Evolutionary conservation across 2,888 invertebrate genomes (phyloP), one percentile per base, ranked within the genome.

Genomic region (Sarcophaga subvicina): DNA sequence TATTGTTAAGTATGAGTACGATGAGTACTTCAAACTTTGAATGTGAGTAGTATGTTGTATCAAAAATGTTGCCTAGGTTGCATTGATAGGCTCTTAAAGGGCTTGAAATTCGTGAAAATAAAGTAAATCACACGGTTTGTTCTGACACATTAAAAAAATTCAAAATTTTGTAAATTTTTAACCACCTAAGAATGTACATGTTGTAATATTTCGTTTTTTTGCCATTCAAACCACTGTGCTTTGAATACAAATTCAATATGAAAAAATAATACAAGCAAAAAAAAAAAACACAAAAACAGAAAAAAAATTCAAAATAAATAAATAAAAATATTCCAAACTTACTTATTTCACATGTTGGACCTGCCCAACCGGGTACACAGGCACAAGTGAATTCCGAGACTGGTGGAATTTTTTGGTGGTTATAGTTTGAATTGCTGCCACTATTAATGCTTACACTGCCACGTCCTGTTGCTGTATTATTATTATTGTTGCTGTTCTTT

Each of bases 351-450:
- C 98, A 98, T 88, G 96, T 96, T 83, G 96, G 94, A 85, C 98
- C 98, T 72, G 96, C 95, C 96, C 97, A 98, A 91, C 98, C 98
- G 25, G 96, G 94, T 78, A 96, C 95, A 94, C 98, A 98, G 77
- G 95, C 95, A 94, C 98, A 98, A 88, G 94, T 94, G 93, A 96
- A 97, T 89, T 95, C 95, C 77, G 94, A 94, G 79, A 91, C 89
- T 77, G 93, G 91, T 89, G 91, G 91, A 87, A 88, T 86, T 89
- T 89, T 89, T 77, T 90, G 89, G 66, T 89, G 88, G 85, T 80
- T 88, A 83, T 76, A 88, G 88, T 69, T 89, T 87, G 75, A 83
- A 87, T 60, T 86, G 80, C 66, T 87, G 81, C 83, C 78, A 67
- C 82, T 82, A 67, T 71, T 71, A 72, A 63, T 79, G 70, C 63